phyloP scores from a whole-genome alignment of 2,113 vertebrate species.

The Rhinoptilus africanus region DNA sequence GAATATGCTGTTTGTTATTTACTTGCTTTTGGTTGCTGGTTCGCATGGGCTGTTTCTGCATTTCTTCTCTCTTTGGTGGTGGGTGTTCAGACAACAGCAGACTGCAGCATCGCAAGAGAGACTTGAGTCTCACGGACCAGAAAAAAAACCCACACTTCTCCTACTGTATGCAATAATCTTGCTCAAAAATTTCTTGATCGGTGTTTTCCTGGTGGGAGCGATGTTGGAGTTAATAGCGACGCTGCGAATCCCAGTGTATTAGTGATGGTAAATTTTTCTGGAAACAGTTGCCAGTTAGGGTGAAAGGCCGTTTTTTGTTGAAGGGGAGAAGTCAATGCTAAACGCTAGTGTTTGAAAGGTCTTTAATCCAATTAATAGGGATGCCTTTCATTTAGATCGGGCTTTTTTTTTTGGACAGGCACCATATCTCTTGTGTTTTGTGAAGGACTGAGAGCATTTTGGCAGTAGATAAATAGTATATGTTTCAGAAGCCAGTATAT shows the following conservation, averaged over 20 bases:
- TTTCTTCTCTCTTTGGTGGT: neutral
- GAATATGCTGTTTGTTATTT: neutral
- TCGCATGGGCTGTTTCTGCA: neutral
- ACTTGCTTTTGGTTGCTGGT: neutral
- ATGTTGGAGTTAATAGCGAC: neutral
- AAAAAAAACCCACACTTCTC: neutral
- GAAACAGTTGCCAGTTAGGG: neutral
- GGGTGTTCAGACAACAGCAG: neutral
- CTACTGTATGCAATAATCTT: neutral
- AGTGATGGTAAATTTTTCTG: neutral
- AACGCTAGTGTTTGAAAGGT: neutral
- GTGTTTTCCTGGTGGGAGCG: neutral
- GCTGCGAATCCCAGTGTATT: neutral
- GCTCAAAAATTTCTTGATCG: neutral
- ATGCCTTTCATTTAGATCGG: neutral
- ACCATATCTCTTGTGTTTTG: neutral
- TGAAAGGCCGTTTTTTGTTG: neutral
- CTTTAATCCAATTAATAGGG: conserved; percentile 7
- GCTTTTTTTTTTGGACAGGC: neutral
- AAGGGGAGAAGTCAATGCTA: neutral
- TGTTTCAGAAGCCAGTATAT: neutral
- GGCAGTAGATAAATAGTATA: neutral
- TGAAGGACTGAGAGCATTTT: neutral
- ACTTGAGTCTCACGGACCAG: neutral
- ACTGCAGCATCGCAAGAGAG: neutral